Evolutionary conservation across 2,888 invertebrate species (phyloP).

Genomic region (Sinotaia quadrata): DNA sequence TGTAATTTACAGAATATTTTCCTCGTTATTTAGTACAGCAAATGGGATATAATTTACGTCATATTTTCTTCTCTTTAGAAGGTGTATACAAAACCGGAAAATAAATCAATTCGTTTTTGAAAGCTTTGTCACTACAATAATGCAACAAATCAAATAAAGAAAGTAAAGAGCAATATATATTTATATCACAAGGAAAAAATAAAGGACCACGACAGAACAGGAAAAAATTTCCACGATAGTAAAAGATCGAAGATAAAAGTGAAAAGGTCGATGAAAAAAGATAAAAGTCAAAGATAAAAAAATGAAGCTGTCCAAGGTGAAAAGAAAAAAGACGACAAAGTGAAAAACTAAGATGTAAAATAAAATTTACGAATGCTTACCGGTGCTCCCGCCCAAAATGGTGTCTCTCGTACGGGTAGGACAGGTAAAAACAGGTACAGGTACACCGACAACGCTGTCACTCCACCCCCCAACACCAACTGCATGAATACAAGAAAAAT

Average conservation of each 20-base stretch:
- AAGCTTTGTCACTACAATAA: too few species aligned
- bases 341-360: background rate
- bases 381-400: constrained; percentile 36
- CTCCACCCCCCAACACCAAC: constrained; percentile 47
- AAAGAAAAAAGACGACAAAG: constrained; percentile 5
- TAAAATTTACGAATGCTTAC: constrained; percentile 15
- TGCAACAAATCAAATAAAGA: too few species aligned
- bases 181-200: too few species aligned
- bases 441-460: constrained; percentile 53
- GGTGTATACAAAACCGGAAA: too few species aligned
- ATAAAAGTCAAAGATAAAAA: background rate
- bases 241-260: background rate
- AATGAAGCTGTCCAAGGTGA: background rate
- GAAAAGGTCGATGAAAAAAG: background rate
- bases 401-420: constrained; percentile 33
- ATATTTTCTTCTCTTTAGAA: too few species aligned
- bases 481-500: constrained; percentile 51
- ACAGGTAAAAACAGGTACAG: constrained; percentile 48
- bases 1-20: too few species aligned
- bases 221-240: background rate
- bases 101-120: too few species aligned
- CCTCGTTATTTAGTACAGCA: too few species aligned
- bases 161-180: too few species aligned
- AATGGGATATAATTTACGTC: too few species aligned
- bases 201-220: background rate